phyloP scores from a whole-genome alignment of 2,113 vertebrate genomes.

The Probosciger aterrimus region DNA sequence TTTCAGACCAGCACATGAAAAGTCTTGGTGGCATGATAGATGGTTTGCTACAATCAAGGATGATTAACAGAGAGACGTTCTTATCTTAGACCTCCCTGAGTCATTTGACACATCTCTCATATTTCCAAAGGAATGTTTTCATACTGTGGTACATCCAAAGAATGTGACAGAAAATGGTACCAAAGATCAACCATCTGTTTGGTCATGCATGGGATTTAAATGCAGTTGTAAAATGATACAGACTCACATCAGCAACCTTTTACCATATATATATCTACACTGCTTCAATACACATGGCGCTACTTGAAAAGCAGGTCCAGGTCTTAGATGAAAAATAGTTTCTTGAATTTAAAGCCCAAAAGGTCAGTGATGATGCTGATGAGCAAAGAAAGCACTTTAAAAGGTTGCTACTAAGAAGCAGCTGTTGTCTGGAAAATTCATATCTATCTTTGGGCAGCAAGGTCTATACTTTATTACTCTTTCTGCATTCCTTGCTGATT shows the following conservation, averaged over 20 bases:
- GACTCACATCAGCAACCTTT: not conserved
- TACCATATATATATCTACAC: not conserved
- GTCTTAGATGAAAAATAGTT: not conserved
- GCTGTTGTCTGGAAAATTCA: not conserved
- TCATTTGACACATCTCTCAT: slow-evolving; percentile 14
- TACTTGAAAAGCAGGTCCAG: not conserved
- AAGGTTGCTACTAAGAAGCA: not conserved
- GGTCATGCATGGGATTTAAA: not conserved
- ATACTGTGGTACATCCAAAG: not conserved
- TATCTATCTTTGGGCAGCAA: not conserved
- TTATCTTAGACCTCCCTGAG: not conserved
- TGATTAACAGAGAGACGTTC: not conserved
- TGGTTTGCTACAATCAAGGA: not conserved
- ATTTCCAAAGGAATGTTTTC: not conserved
- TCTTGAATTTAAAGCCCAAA: not conserved
- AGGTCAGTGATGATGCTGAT: not conserved
- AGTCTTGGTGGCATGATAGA: not conserved
- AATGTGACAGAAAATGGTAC: not conserved
- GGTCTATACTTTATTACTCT: not conserved
- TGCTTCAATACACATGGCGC: not conserved
- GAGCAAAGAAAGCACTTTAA: not conserved
- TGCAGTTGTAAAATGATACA: not conserved
- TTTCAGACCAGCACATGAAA: not conserved
- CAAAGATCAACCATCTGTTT: not conserved
- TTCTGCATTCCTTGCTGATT: not conserved